Percentiles rank a stretch among this genome's conserved stretches.
Evolutionary conservation across 2,888 invertebrate species (phyloP).

Genomic region (Timema podura): DNA sequence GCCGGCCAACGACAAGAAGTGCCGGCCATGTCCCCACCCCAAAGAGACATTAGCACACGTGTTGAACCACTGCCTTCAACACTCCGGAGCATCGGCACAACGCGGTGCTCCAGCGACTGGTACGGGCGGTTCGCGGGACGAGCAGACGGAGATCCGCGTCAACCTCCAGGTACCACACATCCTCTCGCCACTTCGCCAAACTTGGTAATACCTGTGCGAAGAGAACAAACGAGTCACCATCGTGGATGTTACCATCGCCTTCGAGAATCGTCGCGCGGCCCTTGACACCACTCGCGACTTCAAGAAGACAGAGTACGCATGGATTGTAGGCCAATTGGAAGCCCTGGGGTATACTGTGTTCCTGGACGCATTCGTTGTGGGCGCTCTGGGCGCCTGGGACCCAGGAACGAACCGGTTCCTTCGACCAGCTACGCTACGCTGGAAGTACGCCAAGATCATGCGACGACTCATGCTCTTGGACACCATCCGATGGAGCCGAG

Average conservation of each 20-base stretch:
- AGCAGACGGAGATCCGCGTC: background rate
- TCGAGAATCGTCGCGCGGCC: slow-evolving; percentile 37
- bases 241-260: slow-evolving; percentile 38
- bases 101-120: background rate
- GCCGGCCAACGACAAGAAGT: slow-evolving; percentile 16
- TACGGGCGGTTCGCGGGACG: background rate
- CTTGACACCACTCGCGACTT: slow-evolving; percentile 33
- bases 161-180: slow-evolving; percentile 1
- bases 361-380: slow-evolving; percentile 37
- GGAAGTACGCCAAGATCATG: slow-evolving; percentile 35
- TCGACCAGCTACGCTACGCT: slow-evolving; percentile 24
- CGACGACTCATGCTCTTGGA: slow-evolving; percentile 37
- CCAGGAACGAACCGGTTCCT: slow-evolving; percentile 36
- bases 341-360: slow-evolving; percentile 28
- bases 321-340: slow-evolving; percentile 32
- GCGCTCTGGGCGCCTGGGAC: slow-evolving; percentile 40
- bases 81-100: slow-evolving; percentile 36
- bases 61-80: slow-evolving; percentile 39
- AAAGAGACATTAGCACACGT: slow-evolving; percentile 42
- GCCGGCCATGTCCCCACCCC: slow-evolving; percentile 36
- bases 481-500: slow-evolving; percentile 37
- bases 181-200: slow-evolving; percentile 31
- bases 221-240: slow-evolving; percentile 32
- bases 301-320: slow-evolving; percentile 35
- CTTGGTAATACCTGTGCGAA: slow-evolving; percentile 34